These are phyloP conservation scores for Rotaria magnacalcarata DNA, from an alignment of 2,888 invertebrate genomes.

Conservation along the genomic window DNA sequence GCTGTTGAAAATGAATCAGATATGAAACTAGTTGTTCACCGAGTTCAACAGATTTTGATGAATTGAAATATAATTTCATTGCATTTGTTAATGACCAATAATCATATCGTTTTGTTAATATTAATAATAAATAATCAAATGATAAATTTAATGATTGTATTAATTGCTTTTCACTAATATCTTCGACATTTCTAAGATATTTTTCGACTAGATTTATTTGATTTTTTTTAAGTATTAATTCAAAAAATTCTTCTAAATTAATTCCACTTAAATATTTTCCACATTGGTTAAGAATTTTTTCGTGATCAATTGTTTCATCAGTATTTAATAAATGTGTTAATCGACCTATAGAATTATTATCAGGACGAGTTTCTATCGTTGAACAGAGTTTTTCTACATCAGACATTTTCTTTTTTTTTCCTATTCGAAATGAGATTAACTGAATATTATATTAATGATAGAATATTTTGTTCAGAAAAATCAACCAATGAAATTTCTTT, in stretches of 20 bases:
- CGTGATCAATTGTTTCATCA: not conserved
- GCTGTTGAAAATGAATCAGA: not conserved
- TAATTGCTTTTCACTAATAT: not conserved
- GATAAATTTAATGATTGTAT: not conserved
- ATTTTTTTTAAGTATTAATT: not conserved
- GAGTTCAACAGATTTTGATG: not conserved
- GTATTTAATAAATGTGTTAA: not conserved
- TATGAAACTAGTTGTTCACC: not conserved
- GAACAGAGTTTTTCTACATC: not conserved
- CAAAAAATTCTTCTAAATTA: not conserved
- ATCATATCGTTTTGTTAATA: not conserved
- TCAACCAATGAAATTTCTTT: not conserved
- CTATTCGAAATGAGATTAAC: constrained; percentile 2
- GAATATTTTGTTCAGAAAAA: not conserved
- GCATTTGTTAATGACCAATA: constrained; percentile 7
- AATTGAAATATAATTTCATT: not conserved
- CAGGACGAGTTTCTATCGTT: not conserved
- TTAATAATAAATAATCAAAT: not conserved
- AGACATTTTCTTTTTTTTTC: not conserved
- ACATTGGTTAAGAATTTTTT: not conserved
- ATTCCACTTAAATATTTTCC: not conserved
- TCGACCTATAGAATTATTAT: constrained; percentile 1
- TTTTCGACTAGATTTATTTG: not conserved
- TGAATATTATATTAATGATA: not conserved
- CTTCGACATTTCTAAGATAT: not conserved